phyloP scores from a whole-genome alignment of 1,140 invertebrate genomes.

The Galendromus occidentalis region DNA sequence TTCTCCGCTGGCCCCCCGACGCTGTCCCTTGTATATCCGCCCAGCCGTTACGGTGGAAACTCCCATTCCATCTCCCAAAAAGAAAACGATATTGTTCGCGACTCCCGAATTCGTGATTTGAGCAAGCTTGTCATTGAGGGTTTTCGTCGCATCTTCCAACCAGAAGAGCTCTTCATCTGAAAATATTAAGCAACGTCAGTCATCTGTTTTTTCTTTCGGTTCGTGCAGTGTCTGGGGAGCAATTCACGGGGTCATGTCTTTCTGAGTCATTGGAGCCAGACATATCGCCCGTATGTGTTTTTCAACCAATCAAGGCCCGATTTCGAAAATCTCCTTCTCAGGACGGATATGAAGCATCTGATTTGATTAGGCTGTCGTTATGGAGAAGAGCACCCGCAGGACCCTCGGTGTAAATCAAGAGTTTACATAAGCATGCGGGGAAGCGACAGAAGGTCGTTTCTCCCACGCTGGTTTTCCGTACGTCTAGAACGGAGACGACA shows the following conservation, averaged over 20 bases:
- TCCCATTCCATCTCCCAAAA: slow-evolving; percentile 86
- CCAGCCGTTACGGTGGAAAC: slow-evolving; percentile 65
- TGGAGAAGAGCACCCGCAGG: too few relatives aligned
- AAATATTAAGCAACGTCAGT: background rate
- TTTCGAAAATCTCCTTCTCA: too few relatives aligned
- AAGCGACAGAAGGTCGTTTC: too few relatives aligned
- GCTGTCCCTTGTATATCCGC: slow-evolving; percentile 34
- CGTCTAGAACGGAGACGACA: too few relatives aligned
- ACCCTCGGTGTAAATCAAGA: too few relatives aligned
- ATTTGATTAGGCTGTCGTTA: too few relatives aligned
- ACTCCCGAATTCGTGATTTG: slow-evolving; percentile 27
- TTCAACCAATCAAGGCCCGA: background rate
- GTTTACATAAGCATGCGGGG: too few relatives aligned
- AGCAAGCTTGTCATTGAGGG: background rate
- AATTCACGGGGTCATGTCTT: background rate
- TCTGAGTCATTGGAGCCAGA: background rate
- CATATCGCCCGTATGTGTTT: background rate
- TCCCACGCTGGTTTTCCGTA: too few relatives aligned
- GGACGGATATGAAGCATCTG: too few relatives aligned
- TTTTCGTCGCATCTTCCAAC: slow-evolving; percentile 4
- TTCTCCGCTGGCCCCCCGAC: slow-evolving; percentile 38
- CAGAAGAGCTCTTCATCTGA: slow-evolving; percentile 2
- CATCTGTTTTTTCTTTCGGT: background rate
- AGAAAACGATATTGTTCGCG: slow-evolving; percentile 75
- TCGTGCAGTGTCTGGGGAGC: background rate